These are phyloP conservation scores for Sympetrum striolatum DNA, from an alignment of 2,888 invertebrate genomes.

Conservation along the genomic window DNA sequence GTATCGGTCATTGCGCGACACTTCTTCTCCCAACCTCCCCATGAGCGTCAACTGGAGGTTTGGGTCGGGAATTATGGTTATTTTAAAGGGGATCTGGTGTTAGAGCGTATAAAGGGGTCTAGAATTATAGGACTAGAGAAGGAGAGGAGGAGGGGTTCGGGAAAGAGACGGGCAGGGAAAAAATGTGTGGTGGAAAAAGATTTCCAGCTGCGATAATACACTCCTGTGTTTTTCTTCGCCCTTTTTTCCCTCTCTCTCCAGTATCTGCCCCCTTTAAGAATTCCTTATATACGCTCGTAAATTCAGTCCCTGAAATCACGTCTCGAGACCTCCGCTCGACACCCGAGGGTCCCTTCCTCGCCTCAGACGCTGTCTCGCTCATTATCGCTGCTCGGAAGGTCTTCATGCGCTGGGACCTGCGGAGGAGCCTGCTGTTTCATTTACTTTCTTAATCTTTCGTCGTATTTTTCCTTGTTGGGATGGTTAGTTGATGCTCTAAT, in stretches of 20 bases:
- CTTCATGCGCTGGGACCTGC: neutral
- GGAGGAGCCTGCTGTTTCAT: no score
- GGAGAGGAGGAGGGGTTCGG: neutral
- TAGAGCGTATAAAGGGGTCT: neutral
- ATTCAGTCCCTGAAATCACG: constrained; percentile 19
- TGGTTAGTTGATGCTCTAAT: no score
- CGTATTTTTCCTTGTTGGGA: no score
- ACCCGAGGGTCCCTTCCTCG: neutral
- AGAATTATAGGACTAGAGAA: neutral
- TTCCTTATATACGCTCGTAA: constrained; percentile 11
- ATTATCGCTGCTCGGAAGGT: neutral
- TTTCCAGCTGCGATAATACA: constrained; percentile 38
- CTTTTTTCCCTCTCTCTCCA: neutral
- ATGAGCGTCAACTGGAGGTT: neutral
- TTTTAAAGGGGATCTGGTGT: neutral
- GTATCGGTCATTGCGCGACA: neutral
- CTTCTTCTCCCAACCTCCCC: neutral
- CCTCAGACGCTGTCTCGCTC: neutral
- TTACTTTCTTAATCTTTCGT: no score
- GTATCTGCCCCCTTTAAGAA: neutral
- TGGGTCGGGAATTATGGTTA: neutral
- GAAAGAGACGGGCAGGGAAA: neutral
- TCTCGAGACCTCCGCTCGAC: neutral
- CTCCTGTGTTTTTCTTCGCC: neutral
- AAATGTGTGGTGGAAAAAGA: neutral